Evolutionary conservation across 2,113 vertebrate species (phyloP).

Genomic region (Cyphomyrus discorhynchus): DNA sequence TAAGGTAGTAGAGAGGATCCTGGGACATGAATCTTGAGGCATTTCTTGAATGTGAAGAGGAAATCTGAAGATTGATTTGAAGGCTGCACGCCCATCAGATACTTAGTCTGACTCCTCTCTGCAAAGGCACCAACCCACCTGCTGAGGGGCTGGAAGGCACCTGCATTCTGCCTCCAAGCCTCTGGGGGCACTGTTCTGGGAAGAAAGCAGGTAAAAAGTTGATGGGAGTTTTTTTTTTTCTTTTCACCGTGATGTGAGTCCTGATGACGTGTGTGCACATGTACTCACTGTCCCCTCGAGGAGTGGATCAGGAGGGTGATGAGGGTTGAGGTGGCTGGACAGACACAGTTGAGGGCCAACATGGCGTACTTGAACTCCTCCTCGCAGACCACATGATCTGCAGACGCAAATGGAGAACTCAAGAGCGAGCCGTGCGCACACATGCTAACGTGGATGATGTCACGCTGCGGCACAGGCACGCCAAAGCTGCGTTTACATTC

Average conservation of each 20-base stretch:
- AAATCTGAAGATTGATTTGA: background rate
- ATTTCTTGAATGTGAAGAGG: background rate
- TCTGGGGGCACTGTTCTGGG: constrained; percentile 58
- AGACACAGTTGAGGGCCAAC: constrained; percentile 76
- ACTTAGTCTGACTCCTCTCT: background rate
- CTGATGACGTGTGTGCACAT: background rate
- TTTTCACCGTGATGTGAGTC: background rate
- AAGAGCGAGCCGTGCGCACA: background rate
- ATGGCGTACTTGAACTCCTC: constrained; percentile 79
- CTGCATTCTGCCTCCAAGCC: constrained; percentile 58
- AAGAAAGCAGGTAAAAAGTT: constrained; percentile 23
- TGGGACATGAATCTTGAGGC: background rate
- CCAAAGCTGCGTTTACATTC: background rate
- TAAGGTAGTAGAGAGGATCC: background rate
- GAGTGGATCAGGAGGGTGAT: constrained; percentile 74
- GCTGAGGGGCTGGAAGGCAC: constrained; percentile 64
- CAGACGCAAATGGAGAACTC: constrained; percentile 23
- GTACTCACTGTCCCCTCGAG: constrained; percentile 73
- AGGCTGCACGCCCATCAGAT: background rate
- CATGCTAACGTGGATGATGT: background rate
- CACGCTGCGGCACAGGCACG: constrained; percentile 10
- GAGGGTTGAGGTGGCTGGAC: constrained; percentile 71
- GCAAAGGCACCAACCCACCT: constrained; percentile 50
- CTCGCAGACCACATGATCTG: constrained; percentile 76
- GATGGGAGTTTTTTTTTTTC: background rate